Base-by-base conservation (phyloP, 37 sponge, comb jelly and placozoan genomes). In the Crambe crambe region DNA sequence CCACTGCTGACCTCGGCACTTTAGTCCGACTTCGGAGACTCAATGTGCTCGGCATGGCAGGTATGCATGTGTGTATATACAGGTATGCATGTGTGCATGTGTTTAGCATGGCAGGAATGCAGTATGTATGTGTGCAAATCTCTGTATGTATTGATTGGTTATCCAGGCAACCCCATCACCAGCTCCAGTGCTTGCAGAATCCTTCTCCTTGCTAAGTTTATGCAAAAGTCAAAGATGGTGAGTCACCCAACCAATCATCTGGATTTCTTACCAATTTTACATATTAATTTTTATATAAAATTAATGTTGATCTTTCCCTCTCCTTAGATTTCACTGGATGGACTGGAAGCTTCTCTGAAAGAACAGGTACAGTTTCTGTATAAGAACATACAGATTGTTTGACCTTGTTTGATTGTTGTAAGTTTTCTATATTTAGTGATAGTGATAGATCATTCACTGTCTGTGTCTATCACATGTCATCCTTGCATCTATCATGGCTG, bases 151-250 rank as follows among this genome's bases (percentile, higher is more conserved):
- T n/a, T n/a, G n/a, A n/a, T n/a, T n/a, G n/a, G n/a, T n/a, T n/a
- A n/a, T n/a, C 21, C 75, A 86, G 87, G 75, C 34, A 87, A 87
- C 62, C 87, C 87, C n/a, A 75, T 87, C 71, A 39, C 75, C 42
- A 27, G 58, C 34, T 25, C 61, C 25, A 39, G 37, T 26, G 68
- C 75, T 10, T 69, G 54, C 3, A 37, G 87, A 3, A 23, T 87
- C 5, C 2, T 87, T 1, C 56, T 87, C 3, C 56, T 87, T 63
- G 77, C 81, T 1, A 74, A 75, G 70, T 81, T 87, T 38, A 56
- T 87, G 61, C 81, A 87, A 42, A 81, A 86, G 38, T 78, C 80
- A 10, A 43, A 80, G 51, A 3, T 35, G 66, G 86, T 86, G 34
- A 86, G 68, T 57, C 1, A 10, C 6, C n/a, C 17, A 8, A 63